Percentiles rank a stretch among this genome's conserved stretches.
Evolutionary conservation across 2,113 vertebrate genomes (phyloP).

Genomic region (Dunckerocampus dactyliophorus): DNA sequence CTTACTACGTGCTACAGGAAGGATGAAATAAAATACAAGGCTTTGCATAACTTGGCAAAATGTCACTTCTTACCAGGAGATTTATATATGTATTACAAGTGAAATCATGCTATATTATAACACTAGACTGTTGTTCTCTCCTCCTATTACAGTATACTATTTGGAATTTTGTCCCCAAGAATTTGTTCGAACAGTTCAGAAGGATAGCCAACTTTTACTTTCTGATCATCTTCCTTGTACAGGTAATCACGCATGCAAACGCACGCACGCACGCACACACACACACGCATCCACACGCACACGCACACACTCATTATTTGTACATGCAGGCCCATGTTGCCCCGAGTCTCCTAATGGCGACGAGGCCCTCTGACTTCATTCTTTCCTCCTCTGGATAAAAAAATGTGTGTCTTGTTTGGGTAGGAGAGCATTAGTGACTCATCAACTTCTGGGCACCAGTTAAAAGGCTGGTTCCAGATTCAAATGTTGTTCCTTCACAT

Average conservation of each 20-base stretch:
- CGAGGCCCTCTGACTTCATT: constrained; percentile 5
- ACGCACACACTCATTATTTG: not conserved
- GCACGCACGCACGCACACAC: not conserved
- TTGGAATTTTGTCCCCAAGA: constrained; percentile 98
- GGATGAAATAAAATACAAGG: too few species aligned
- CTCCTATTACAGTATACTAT: constrained; percentile 83
- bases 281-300: too few species aligned
- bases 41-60: too few species aligned
- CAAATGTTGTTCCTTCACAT: constrained; percentile 28
- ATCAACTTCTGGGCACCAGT: constrained; percentile 16
- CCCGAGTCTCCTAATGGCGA: constrained; percentile 3
- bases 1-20: not conserved
- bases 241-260: constrained; percentile 73
- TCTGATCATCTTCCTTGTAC: constrained; percentile 98
- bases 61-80: not conserved
- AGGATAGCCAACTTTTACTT: constrained; percentile 99
- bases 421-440: constrained; percentile 22
- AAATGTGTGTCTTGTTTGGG: constrained; percentile 3
- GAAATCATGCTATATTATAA: not conserved
- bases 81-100: not conserved
- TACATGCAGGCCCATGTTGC: not conserved
- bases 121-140: not conserved
- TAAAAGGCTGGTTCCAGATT: constrained; percentile 24
- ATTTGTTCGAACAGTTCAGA: constrained; percentile 98
- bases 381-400: constrained; percentile 15